Percentiles rank a stretch among this genome's conserved stretches.
Conservation (phyloP, 2,888 invertebrate genomes). For the Orthosia incerta region DNA sequence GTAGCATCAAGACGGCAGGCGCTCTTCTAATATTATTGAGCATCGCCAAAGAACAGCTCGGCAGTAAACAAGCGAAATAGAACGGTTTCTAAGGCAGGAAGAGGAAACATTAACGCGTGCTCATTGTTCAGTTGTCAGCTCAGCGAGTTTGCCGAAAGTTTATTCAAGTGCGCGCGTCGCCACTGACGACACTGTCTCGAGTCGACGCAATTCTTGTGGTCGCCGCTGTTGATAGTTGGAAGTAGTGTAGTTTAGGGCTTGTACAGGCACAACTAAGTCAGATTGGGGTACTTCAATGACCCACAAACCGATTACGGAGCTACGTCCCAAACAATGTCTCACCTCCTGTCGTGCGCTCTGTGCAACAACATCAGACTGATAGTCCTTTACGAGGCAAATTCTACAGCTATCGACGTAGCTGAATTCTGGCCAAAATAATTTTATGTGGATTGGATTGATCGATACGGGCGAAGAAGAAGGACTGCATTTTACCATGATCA, state of each 20-base stretch:
- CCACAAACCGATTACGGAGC: too few species aligned
- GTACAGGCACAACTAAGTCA: too few species aligned
- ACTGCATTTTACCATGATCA: too few species aligned
- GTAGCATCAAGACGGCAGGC: neutral
- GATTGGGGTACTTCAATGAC: too few species aligned
- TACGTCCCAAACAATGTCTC: too few species aligned
- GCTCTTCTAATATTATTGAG: constrained; percentile 1
- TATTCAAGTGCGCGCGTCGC: constrained; percentile 28
- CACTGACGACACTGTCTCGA: neutral
- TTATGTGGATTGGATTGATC: too few species aligned
- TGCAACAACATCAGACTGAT: too few species aligned
- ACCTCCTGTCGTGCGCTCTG: too few species aligned
- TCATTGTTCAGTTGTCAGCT: constrained; percentile 35
- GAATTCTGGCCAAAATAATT: too few species aligned
- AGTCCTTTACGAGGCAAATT: too few species aligned
- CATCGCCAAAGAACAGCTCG: constrained; percentile 9
- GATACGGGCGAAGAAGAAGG: too few species aligned
- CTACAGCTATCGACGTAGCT: too few species aligned
- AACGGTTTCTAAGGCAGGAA: constrained; percentile 41
- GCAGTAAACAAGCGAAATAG: constrained; percentile 17
- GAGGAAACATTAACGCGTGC: constrained; percentile 49
- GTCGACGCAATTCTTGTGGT: neutral
- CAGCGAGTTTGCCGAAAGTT: constrained; percentile 36
- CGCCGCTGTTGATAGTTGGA: neutral
- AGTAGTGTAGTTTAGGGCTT: neutral